Conservation (phyloP, 1,140 invertebrate genomes). For the Mycetomoellerius zeteki region DNA sequence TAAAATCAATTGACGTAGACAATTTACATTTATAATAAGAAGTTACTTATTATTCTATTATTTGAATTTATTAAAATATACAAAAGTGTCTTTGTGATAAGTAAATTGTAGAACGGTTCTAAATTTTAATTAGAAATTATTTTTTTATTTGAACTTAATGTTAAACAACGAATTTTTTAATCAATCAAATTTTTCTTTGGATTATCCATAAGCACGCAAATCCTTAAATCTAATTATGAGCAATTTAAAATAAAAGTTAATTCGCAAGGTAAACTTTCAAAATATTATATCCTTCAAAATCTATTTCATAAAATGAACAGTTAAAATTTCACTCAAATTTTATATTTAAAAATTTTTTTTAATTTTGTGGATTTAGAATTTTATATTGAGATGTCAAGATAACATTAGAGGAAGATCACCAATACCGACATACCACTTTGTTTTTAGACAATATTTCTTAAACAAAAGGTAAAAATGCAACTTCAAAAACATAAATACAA, state of each 20-base stretch:
- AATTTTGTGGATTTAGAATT: neutral
- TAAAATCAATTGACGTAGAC: constrained; percentile 1
- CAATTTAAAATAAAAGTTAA: neutral
- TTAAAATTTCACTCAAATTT: neutral
- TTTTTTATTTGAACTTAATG: neutral
- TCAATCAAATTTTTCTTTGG: neutral
- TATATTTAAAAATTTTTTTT: neutral
- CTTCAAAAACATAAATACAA: too few relatives aligned
- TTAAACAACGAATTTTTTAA: neutral
- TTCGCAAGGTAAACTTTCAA: neutral
- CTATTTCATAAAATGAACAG: neutral
- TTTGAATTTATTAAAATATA: constrained; percentile 12
- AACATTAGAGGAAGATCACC: too few relatives aligned
- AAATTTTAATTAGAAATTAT: neutral
- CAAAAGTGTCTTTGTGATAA: neutral
- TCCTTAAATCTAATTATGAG: neutral
- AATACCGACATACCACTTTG: too few relatives aligned
- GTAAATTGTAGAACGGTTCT: neutral
- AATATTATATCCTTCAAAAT: neutral
- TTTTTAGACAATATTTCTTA: too few relatives aligned
- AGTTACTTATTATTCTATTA: neutral
- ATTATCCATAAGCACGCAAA: neutral
- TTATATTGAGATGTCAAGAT: neutral
- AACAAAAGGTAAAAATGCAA: too few relatives aligned
- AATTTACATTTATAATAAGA: neutral